phyloP scores from a whole-genome alignment of 2,888 invertebrate species.

The Phyllotreta striolata region DNA sequence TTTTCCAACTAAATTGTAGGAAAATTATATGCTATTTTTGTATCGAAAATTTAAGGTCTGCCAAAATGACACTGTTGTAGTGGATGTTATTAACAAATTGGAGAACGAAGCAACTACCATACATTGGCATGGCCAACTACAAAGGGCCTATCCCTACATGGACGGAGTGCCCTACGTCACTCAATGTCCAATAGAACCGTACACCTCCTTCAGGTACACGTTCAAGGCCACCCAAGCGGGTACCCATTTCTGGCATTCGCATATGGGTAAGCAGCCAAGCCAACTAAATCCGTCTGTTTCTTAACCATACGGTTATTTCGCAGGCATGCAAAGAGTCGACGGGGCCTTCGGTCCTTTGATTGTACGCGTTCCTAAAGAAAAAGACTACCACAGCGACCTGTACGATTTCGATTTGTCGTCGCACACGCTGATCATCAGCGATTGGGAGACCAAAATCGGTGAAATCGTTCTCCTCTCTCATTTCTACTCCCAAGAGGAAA shows the following conservation, averaged over 20 bases:
- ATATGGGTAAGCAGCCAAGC: constrained; percentile 63
- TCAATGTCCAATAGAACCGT: constrained; percentile 83
- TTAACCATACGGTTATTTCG: constrained; percentile 51
- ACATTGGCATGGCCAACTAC: constrained; percentile 93
- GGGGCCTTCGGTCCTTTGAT: constrained; percentile 84
- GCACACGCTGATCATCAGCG: constrained; percentile 79
- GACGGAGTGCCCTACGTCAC: constrained; percentile 88
- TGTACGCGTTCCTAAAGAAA: constrained; percentile 71
- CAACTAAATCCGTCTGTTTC: not conserved
- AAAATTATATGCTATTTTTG: too few relatives aligned
- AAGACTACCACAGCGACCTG: constrained; percentile 70
- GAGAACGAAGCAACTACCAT: constrained; percentile 83
- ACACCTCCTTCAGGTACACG: constrained; percentile 77
- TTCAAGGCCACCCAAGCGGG: constrained; percentile 78
- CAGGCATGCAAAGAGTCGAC: constrained; percentile 87
- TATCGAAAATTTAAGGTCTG: constrained; percentile 71
- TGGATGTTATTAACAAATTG: constrained; percentile 82
- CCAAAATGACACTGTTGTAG: constrained; percentile 81
- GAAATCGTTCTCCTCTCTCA: constrained; percentile 81
- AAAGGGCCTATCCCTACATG: constrained; percentile 81
- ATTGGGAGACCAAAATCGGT: constrained; percentile 82
- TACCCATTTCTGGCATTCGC: constrained; percentile 88
- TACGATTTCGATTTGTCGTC: constrained; percentile 83
- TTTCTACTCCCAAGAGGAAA: constrained; percentile 82
- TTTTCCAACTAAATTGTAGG: too few relatives aligned